A percentile compares a stretch with the other conserved stretches of the same genome.
These are phyloP conservation scores for Napeogenes sylphis DNA, from an alignment of 2,888 invertebrate genomes.

Conservation along the genomic window DNA sequence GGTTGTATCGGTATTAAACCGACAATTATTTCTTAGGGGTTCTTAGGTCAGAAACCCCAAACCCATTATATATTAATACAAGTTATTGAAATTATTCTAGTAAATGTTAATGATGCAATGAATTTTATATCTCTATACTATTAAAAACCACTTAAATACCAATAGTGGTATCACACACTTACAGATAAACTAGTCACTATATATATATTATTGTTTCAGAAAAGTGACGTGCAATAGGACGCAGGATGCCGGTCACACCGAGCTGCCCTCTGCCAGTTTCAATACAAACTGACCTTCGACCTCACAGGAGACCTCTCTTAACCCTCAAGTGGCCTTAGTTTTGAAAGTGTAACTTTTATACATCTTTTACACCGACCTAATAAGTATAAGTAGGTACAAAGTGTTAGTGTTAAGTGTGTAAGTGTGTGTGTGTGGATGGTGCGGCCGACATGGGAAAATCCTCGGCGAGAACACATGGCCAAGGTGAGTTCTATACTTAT, in stretches of 20 bases:
- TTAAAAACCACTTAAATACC: neutral
- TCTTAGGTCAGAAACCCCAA: too few species aligned
- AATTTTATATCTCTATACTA: neutral
- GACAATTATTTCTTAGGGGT: too few species aligned
- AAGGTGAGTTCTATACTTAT: constrained; percentile 61
- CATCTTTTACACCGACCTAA: constrained; percentile 73
- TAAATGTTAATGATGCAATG: too few species aligned
- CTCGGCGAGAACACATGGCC: constrained; percentile 78
- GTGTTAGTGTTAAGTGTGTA: constrained; percentile 65
- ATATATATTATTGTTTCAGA: constrained; percentile 56
- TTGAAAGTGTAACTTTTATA: constrained; percentile 73
- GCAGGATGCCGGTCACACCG: constrained; percentile 77
- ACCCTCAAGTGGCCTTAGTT: constrained; percentile 74
- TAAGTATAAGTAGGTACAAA: constrained; percentile 70
- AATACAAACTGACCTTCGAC: constrained; percentile 61
- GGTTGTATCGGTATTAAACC: too few species aligned
- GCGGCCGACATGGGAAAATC: constrained; percentile 79
- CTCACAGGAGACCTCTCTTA: constrained; percentile 65
- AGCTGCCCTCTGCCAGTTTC: constrained; percentile 73
- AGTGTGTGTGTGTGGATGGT: constrained; percentile 73
- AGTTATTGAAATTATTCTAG: too few species aligned
- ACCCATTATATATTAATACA: too few species aligned
- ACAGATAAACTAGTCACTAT: constrained; percentile 6
- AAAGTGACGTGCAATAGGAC: constrained; percentile 57
- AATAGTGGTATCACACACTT: too few species aligned